Conservation (phyloP, 2,797 vertebrate species). For the Novumbra hubbsi region DNA sequence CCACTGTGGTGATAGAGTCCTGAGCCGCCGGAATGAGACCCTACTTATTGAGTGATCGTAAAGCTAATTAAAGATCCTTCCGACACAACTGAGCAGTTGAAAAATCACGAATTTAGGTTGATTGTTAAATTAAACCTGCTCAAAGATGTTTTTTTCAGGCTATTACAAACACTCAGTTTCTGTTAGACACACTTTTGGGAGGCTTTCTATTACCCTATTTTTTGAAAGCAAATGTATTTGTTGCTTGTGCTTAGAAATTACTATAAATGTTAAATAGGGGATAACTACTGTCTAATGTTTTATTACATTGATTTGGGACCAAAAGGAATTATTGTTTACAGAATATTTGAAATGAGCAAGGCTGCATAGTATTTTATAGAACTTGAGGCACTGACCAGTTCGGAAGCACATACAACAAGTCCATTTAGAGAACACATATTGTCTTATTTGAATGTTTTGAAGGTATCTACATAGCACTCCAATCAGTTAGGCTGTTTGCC, state of each 20-base stretch:
- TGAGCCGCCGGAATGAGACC: conserved; percentile 50
- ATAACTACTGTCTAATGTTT: not conserved
- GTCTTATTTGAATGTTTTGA: not conserved
- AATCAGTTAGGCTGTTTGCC: conserved; percentile 1
- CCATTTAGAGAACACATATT: not conserved
- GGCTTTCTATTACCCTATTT: not conserved
- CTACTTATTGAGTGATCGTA: not conserved
- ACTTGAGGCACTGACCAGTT: not conserved
- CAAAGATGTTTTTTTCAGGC: conserved; percentile 12
- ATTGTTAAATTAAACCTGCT: not conserved
- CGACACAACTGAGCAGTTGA: not conserved
- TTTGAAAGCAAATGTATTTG: not conserved
- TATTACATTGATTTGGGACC: not conserved
- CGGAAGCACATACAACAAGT: not conserved
- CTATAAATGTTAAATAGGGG: not conserved
- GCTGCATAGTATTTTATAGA: not conserved
- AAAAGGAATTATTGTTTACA: conserved; percentile 2
- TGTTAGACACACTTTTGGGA: not conserved
- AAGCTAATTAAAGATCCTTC: not conserved
- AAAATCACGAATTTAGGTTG: not conserved
- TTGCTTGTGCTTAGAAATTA: not conserved
- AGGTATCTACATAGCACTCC: not conserved
- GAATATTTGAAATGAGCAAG: not conserved
- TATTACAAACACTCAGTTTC: not conserved
- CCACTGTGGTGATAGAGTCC: conserved; percentile 34